Percentiles rank a stretch among this genome's conserved stretches.
These are phyloP conservation scores for Aethina tumida DNA, from an alignment of 1,140 invertebrate species.

Conservation along the genomic window DNA sequence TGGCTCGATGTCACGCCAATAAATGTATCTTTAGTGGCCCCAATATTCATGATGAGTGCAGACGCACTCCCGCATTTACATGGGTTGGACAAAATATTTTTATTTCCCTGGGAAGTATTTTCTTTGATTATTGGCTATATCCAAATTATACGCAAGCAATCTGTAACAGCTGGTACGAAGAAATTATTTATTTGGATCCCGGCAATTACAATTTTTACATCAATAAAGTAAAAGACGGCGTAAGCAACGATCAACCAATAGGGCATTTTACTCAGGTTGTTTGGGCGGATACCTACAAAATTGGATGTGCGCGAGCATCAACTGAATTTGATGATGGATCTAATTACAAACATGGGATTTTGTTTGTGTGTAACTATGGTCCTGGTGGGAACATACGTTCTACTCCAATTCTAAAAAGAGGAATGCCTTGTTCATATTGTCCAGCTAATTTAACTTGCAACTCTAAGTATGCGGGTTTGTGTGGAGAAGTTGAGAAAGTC, in stretches of 20 bases:
- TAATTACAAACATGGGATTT: no score
- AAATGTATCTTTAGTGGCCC: conserved; percentile 27
- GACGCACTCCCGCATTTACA: conserved; percentile 25
- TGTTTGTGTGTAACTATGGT: conserved; percentile 16
- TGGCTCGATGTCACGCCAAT: no score
- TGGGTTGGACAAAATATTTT: conserved; percentile 30
- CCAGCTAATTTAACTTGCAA: neutral
- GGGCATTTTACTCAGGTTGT: conserved; percentile 31
- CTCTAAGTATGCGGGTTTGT: conserved; percentile 1
- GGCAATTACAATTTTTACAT: no score
- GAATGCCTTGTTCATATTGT: conserved; percentile 1
- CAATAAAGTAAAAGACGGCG: no score
- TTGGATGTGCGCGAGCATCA: conserved; percentile 31
- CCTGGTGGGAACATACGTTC: conserved; percentile 10
- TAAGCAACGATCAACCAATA: no score
- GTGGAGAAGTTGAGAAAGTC: conserved; percentile 9
- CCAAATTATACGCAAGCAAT: no score
- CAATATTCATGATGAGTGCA: conserved; percentile 23
- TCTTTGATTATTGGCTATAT: conserved; percentile 25
- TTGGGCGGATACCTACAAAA: conserved; percentile 25
- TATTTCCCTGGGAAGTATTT: conserved; percentile 23
- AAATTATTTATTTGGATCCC: conserved; percentile 16
- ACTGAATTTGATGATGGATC: no score
- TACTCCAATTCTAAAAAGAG: conserved; percentile 9
- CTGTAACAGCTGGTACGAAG: no score